phyloP scores from a whole-genome alignment of 2,113 vertebrate genomes.

The Megaptera novaeangliae region DNA sequence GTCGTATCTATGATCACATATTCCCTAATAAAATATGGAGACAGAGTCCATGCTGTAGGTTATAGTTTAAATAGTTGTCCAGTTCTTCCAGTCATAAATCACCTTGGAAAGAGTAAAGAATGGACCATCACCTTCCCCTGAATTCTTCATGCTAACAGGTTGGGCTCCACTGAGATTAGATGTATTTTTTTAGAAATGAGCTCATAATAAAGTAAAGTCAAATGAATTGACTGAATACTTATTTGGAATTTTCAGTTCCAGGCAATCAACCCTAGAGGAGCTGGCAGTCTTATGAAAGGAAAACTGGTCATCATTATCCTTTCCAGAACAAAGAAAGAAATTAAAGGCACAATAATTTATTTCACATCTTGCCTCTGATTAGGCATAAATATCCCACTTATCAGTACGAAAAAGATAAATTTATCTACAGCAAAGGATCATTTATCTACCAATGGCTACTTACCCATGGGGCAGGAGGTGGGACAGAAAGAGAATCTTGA shows the following conservation, averaged over 20 bases:
- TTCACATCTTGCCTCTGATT: neutral
- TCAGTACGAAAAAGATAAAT: conserved; percentile 26
- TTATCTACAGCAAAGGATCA: neutral
- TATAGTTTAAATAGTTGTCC: neutral
- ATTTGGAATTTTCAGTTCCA: conserved; percentile 25
- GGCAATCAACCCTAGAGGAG: neutral
- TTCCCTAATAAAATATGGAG: conserved; percentile 13
- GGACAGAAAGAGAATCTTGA: neutral
- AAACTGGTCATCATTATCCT: conserved; percentile 3
- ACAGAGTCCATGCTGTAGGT: neutral
- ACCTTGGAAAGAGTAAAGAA: neutral
- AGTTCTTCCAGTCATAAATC: conserved; percentile 19
- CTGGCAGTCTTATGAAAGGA: conserved; percentile 26
- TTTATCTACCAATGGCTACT: conserved; percentile 21
- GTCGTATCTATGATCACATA: neutral
- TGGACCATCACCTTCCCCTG: neutral
- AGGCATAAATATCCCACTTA: conserved; percentile 35
- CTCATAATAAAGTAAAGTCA: conserved; percentile 20
- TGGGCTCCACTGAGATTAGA: neutral
- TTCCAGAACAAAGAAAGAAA: conserved; percentile 44
- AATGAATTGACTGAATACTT: neutral
- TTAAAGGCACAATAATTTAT: conserved; percentile 15
- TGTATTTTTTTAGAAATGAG: neutral
- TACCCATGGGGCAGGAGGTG: neutral
- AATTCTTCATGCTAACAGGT: conserved; percentile 12